These are phyloP conservation scores for Camponotus vicinus DNA, from an alignment of 1,140 invertebrate genomes.

Conservation along the genomic window DNA sequence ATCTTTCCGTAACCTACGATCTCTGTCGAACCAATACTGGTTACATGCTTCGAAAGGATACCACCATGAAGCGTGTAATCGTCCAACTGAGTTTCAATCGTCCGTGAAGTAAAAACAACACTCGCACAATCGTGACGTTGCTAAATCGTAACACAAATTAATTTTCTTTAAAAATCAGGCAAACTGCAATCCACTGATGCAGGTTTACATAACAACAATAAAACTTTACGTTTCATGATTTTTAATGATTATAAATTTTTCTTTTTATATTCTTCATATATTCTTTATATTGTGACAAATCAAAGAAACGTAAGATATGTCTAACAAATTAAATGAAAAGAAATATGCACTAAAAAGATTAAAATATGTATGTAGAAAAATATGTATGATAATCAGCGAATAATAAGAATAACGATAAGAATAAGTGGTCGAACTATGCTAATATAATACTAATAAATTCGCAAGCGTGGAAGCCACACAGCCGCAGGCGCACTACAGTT, in stretches of 20 bases:
- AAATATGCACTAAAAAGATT: slow-evolving; percentile 14
- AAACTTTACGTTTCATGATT: not conserved
- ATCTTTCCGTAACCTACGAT: slow-evolving; percentile 63
- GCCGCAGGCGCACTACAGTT: not conserved
- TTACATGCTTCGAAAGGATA: slow-evolving; percentile 52
- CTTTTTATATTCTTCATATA: not conserved
- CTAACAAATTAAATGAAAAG: not conserved
- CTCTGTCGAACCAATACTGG: slow-evolving; percentile 36
- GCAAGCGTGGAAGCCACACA: slow-evolving; percentile 33
- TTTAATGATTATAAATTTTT: not conserved
- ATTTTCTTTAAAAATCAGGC: slow-evolving; percentile 15
- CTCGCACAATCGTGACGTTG: slow-evolving; percentile 39
- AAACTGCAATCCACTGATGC: not conserved
- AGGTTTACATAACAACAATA: not conserved
- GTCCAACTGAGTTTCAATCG: slow-evolving; percentile 31
- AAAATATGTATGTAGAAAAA: not conserved
- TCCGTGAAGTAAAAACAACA: slow-evolving; percentile 46
- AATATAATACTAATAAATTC: slow-evolving; percentile 61
- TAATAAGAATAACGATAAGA: not conserved
- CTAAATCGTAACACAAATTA: slow-evolving; percentile 42
- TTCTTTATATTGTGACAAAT: not conserved
- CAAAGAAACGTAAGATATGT: not conserved
- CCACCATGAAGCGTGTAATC: slow-evolving; percentile 53
- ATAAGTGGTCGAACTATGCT: not conserved
- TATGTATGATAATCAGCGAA: not conserved